Base-by-base conservation (phyloP, 2,797 vertebrate genomes). In the Buphagus erythrorhynchus region DNA sequence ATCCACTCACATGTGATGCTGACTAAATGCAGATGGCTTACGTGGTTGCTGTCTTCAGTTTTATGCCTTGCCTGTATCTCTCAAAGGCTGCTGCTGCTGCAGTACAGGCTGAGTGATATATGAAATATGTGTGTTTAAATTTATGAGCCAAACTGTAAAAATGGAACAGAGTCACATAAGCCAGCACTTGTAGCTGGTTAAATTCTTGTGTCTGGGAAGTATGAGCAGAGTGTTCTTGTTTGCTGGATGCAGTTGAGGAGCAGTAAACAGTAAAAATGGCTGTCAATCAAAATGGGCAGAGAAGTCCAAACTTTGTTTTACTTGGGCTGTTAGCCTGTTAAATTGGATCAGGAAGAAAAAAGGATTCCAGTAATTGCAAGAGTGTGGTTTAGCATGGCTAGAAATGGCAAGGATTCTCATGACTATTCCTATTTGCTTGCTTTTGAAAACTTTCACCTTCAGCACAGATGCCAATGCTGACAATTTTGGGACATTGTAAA, bases 121-220 rank as follows among this genome's bases (percentile, higher is more conserved):
- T 89, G 81, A 94, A 92, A 87, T 91, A 88, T 35, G 49, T 62
- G 58, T 94, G 66, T 72, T 95, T 90, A 65, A 35, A 59, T 85
- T 85, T 71, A 31, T 51, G 48, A 89, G 74, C 86, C 81, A 82
- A 89, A 69, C 77, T 92, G 75, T 91, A 91, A 91, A 95, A 91
- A 68, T 74, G 72, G 85, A 94, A 73, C 82, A 57, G 38, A 69
- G 51, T 90, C 57, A 35, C 31, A 22, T 89, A 57, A 82, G 51
- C 71, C 74, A 87, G 33, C 40, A 15, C 61, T 89, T 71, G 72
- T 68, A 90, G 72, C 79, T 86, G 78, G 57, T 88, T 43, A 75
- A 91, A 72, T 95, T 91, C 79, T 71, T 88, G 87, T 58, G 75
- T 42, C 48, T 95, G 67, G 49, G 63, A 83, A 90, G 42, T 55